Base-by-base conservation (phyloP, 2,888 invertebrate species). In the Rhodophaea formosa region DNA sequence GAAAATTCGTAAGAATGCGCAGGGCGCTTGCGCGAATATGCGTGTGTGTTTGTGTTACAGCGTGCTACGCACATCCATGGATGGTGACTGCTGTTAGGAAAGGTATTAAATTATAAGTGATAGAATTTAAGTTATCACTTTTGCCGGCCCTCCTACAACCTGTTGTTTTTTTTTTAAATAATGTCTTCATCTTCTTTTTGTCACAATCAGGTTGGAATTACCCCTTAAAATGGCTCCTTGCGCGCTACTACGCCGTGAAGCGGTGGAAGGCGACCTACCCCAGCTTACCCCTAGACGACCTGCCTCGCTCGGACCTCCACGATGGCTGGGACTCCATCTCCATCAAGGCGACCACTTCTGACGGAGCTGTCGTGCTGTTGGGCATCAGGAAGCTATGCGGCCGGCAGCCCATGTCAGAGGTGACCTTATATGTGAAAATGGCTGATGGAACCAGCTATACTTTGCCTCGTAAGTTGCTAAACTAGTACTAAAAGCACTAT, bases 301-400 rank as follows among this genome's bases (percentile, higher is more conserved):
- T 72, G 2, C 81, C 87, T 6, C 71, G 65, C 0, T 53, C 68
- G 0, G 66, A 68, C n/a, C 75, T 75, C 56, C 59, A 62, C 10
- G 77, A 80, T 7, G 88, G 86, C 3, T 82, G 78, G 76, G 91
- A 92, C 64, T 70, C 72, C 52, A 68, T 89, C 14, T 75, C 82
- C 8, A 81, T 95, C 55, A 92, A 92, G 47, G 93, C 93, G 0
- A 77, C 88, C 0, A 92, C 93, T 52, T 84, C 92, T 7, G 89
- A 93, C 14, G 94, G 94, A 0, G 91, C 93, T 52, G 84, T 88
- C 0, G 17, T 95, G 0, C 77, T 92, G 7, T 65, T 94, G 12
- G 88, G 88, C 58, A 80, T 95, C 51, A 89, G 91, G 8, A 90
- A 93, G 61, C 77, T 91, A 47, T 79, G 71, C 51, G 76, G 72